Evolutionary conservation across 1,140 invertebrate genomes (phyloP).

Genomic region (Tachypleus tridentatus): DNA sequence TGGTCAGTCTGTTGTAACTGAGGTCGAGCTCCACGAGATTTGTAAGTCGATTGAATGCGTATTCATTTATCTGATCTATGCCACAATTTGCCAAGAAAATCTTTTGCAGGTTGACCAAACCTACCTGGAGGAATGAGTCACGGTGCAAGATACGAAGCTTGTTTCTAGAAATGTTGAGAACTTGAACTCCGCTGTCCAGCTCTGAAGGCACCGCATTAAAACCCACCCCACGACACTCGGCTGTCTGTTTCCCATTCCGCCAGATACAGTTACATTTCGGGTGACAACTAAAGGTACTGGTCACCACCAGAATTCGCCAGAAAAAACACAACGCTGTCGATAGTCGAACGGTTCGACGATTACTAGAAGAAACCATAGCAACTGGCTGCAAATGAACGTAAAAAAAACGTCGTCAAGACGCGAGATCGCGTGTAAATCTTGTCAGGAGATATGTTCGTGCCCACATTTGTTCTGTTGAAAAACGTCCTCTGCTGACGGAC

Average conservation of each 20-base stretch:
- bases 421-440: too few relatives aligned
- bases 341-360: too few relatives aligned
- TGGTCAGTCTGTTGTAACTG: slow-evolving; percentile 60
- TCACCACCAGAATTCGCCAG: too few relatives aligned
- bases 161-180: slow-evolving; percentile 71
- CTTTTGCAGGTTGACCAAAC: slow-evolving; percentile 75
- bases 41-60: slow-evolving; percentile 64
- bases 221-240: slow-evolving; percentile 64
- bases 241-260: slow-evolving; percentile 80
- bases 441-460: too few relatives aligned
- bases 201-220: slow-evolving; percentile 58
- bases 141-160: slow-evolving; percentile 57
- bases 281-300: too few relatives aligned
- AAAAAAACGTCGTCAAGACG: too few relatives aligned
- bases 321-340: too few relatives aligned
- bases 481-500: too few relatives aligned
- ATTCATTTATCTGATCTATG: slow-evolving; percentile 58
- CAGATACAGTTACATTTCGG: slow-evolving; percentile 68
- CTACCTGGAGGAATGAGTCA: slow-evolving; percentile 60
- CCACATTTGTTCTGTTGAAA: too few relatives aligned
- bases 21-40: slow-evolving; percentile 82
- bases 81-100: slow-evolving; percentile 64
- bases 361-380: too few relatives aligned
- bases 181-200: slow-evolving; percentile 76
- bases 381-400: too few relatives aligned